Base-by-base conservation (phyloP, 2,113 vertebrate species). In the Guaruba guarouba region DNA sequence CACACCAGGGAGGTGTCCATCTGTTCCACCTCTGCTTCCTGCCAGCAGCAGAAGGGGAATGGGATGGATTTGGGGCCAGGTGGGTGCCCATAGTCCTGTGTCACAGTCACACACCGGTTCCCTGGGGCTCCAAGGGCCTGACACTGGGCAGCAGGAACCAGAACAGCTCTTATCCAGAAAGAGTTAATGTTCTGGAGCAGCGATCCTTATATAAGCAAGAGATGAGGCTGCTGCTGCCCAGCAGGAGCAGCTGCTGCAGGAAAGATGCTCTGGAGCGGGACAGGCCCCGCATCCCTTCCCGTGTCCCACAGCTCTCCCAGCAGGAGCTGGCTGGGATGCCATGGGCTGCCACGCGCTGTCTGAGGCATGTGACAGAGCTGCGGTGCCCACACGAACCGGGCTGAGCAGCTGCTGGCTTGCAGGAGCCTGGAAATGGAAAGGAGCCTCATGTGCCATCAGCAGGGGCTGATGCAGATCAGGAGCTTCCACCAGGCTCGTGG, bases 371-470 rank as follows among this genome's bases (percentile, higher is more conserved):
- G 96, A 91, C 92, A 79, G 25, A 92, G 92, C 88, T 69, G 1
- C 43, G 5, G 46, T 95, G 96, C 96, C 93, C 91, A 95, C 96
- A 55, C 86, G 3, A 2, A 17, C 46, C 70, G 1, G 64, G 70
- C 96, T 49, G 78, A 88, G 91, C 94, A 86, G 94, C 94, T 93
- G 88, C 93, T 9, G 82, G 7, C 37, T 49, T 10, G 14, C 92
- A 1, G 75, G 74, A 82, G 88, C 91, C 94, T 59, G 75, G 2
- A 7, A 6, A 82, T 0, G 48, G 52, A 22, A 43, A 68, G 37
- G 68, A 73, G 67, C 69, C 46, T 52, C 44, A 15, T 41, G 77
- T 63, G 78, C 68, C 57, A 35, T 35, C 57, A 35, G 22, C 20
- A 59, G 33, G 3, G 9, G 22, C 33, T 35, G 57, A 23, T n/a